Evolutionary conservation across 2,888 invertebrate species (phyloP).

Genomic region (Linnaemya vulpina): DNA sequence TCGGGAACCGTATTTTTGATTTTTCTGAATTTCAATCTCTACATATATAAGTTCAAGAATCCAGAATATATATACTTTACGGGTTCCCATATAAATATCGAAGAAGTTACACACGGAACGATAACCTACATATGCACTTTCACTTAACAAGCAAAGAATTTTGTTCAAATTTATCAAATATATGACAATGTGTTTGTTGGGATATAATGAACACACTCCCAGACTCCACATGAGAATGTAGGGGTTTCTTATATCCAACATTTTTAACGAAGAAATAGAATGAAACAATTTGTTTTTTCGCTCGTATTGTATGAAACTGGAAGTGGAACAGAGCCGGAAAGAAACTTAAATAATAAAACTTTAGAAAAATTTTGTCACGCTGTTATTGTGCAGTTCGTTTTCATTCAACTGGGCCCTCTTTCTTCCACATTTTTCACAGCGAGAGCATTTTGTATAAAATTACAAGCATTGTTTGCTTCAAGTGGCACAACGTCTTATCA

Average conservation of each 20-base stretch:
- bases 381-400: constrained; percentile 9
- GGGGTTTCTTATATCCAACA: neutral
- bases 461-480: constrained; percentile 57
- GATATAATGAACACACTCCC: neutral
- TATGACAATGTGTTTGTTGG: neutral
- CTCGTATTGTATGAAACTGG: constrained; percentile 21
- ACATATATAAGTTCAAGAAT: too few relatives aligned
- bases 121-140: too few relatives aligned
- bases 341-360: constrained; percentile 52
- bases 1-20: too few relatives aligned
- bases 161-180: neutral
- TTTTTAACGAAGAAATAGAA: neutral
- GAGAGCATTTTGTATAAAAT: constrained; percentile 19
- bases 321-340: constrained; percentile 24
- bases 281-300: neutral
- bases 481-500: constrained; percentile 69
- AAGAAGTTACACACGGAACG: too few relatives aligned
- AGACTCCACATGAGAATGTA: neutral
- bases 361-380: constrained; percentile 63
- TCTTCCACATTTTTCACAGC: neutral
- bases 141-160: too few relatives aligned
- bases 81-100: too few relatives aligned
- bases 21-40: too few relatives aligned
- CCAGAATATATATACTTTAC: too few relatives aligned
- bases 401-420: neutral